Conservation (phyloP, 2,113 vertebrate species). For the Tetrao urogallus region DNA sequence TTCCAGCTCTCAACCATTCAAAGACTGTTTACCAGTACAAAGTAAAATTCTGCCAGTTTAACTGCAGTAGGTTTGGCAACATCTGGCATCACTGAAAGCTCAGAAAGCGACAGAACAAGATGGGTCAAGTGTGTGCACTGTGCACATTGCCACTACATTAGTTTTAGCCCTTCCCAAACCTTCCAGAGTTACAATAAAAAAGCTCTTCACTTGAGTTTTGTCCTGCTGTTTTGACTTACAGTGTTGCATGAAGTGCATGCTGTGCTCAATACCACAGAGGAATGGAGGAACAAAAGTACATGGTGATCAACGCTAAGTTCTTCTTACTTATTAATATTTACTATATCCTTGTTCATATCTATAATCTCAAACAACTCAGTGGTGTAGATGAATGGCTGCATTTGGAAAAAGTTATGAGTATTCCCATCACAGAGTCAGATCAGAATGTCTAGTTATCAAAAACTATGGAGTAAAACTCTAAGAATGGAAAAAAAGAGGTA, state of each 20-base stretch:
- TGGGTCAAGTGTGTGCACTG: background rate
- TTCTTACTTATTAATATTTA: background rate
- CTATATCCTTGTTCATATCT: background rate
- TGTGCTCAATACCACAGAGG: background rate
- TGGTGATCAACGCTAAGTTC: background rate
- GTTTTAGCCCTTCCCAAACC: background rate
- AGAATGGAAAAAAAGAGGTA: background rate
- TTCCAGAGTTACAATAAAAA: background rate
- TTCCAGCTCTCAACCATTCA: background rate
- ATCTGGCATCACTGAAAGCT: background rate
- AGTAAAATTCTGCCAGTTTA: background rate
- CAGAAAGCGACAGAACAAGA: background rate
- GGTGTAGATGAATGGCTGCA: background rate
- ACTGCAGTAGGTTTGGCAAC: fast-evolving
- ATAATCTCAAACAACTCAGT: background rate
- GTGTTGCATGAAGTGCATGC: background rate
- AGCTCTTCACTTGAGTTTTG: background rate
- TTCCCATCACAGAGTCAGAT: background rate
- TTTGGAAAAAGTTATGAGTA: background rate
- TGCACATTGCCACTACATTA: fast-evolving
- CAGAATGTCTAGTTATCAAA: background rate
- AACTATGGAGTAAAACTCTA: background rate
- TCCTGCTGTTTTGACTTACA: background rate
- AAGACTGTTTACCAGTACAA: background rate
- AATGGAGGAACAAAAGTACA: background rate